A percentile compares a stretch with the other conserved stretches of the same genome.
These are phyloP conservation scores for Periparus ater DNA, from an alignment of 2,797 vertebrate genomes.

Conservation along the genomic window DNA sequence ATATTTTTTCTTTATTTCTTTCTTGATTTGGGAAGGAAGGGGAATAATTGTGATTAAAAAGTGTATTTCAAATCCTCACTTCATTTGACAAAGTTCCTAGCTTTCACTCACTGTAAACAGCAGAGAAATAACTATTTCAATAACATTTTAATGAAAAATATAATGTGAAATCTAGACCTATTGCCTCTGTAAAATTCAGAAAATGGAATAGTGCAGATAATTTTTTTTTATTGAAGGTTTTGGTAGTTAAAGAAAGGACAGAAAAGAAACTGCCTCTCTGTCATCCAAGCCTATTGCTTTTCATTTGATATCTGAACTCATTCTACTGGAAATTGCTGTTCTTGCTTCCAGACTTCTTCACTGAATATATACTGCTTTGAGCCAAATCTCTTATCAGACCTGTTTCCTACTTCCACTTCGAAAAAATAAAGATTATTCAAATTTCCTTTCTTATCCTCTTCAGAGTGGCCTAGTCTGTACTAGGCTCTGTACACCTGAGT, in stretches of 20 bases:
- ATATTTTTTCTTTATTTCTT: not conserved
- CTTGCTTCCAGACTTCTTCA: not conserved
- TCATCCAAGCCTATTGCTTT: not conserved
- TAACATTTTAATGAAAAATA: not conserved
- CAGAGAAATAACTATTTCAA: not conserved
- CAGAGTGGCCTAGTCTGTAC: not conserved
- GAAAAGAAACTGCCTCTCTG: not conserved
- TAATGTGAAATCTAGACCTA: not conserved
- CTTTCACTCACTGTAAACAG: not conserved
- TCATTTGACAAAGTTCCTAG: not conserved
- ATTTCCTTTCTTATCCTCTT: not conserved
- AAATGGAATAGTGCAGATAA: not conserved
- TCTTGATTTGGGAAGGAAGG: not conserved
- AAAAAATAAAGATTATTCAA: not conserved
- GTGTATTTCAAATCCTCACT: not conserved
- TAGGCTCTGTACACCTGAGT: not conserved
- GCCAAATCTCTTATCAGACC: not conserved
- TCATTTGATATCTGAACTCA: not conserved
- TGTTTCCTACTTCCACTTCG: not conserved
- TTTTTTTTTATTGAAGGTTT: not conserved
- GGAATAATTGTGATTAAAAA: not conserved
- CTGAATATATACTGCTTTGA: not conserved
- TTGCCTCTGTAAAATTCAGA: not conserved
- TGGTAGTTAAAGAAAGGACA: not conserved
- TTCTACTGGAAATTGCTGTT: not conserved